Conservation (phyloP, 2,888 invertebrate species). For the Prostheceraeus crozeri region DNA sequence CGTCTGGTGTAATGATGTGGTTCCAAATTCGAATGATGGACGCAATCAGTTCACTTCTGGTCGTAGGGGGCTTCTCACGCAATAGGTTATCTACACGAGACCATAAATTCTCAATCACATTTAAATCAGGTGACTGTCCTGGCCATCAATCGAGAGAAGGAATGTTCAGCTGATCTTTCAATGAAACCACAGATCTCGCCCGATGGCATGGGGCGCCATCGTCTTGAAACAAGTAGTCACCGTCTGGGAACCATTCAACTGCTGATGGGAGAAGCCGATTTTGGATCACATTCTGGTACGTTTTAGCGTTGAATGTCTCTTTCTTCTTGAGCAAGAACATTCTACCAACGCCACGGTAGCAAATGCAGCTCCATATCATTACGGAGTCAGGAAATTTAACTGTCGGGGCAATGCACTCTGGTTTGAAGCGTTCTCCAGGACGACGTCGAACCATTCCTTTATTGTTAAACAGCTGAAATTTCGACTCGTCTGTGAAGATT, state of each 20-base stretch:
- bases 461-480: conserved; percentile 17
- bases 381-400: conserved; percentile 12
- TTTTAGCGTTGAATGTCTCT: too few species aligned
- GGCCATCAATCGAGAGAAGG: conserved; percentile 23
- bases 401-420: background rate
- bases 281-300: background rate
- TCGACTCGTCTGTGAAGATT: conserved; percentile 16
- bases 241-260: conserved; percentile 3
- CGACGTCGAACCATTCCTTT: conserved; percentile 18
- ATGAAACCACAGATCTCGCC: conserved; percentile 20
- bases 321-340: conserved; percentile 6
- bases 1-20: conserved; percentile 18
- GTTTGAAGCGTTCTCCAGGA: conserved; percentile 21
- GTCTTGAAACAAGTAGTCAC: conserved; percentile 20
- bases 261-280: conserved; percentile 3
- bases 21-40: conserved; percentile 21
- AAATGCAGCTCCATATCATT: conserved; percentile 18
- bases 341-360: background rate
- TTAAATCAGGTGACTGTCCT: conserved; percentile 26
- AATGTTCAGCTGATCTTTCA: conserved; percentile 22
- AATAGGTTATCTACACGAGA: conserved; percentile 1
- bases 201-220: conserved; percentile 25
- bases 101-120: conserved; percentile 27
- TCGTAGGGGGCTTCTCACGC: conserved; percentile 11
- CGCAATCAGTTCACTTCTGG: conserved; percentile 16